phyloP scores from a whole-genome alignment of 2,113 vertebrate species.

The Raja brachyura region DNA sequence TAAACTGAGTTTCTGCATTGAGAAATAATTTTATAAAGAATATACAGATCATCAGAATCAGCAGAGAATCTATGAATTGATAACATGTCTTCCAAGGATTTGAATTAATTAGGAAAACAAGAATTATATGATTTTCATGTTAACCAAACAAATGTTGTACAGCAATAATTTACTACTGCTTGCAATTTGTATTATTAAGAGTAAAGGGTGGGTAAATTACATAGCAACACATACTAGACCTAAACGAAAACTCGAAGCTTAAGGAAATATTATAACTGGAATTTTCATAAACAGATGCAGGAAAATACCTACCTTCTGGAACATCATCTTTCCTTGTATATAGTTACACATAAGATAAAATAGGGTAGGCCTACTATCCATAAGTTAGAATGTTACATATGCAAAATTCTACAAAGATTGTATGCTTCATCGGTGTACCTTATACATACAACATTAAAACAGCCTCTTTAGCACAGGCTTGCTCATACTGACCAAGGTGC shows the following conservation, averaged over 20 bases:
- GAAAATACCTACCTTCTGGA: background rate
- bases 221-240: too few relatives aligned
- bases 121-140: background rate
- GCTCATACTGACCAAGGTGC: too few relatives aligned
- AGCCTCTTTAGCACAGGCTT: too few relatives aligned
- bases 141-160: background rate
- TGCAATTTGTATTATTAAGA: background rate
- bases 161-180: background rate
- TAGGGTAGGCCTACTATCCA: background rate
- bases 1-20: constrained; percentile 6
- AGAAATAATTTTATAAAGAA: background rate
- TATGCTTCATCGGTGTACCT: background rate
- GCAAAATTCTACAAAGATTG: background rate
- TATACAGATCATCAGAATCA: background rate
- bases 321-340: background rate
- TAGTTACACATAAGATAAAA: background rate
- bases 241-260: background rate
- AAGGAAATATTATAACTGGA: background rate
- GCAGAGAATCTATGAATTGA: background rate
- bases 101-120: background rate
- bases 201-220: background rate
- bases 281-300: background rate
- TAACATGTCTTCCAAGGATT: background rate
- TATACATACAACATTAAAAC: too few relatives aligned
- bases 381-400: background rate